Conservation (phyloP, 2,797 vertebrate species). For the Cottoperca gobio region DNA sequence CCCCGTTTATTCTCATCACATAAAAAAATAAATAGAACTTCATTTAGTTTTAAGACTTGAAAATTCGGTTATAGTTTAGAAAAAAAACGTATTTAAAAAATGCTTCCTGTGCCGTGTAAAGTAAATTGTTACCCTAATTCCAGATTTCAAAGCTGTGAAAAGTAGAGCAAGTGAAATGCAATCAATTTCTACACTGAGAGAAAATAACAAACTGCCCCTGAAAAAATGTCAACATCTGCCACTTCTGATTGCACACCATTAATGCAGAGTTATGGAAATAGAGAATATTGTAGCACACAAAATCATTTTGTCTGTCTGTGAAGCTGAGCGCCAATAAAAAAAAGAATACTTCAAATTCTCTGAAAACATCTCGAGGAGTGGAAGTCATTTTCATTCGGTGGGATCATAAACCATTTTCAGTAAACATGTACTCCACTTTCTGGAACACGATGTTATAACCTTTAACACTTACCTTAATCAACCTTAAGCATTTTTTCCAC, state of each 20-base stretch:
- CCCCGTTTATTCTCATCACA: conserved; percentile 19
- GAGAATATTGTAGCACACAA: not conserved
- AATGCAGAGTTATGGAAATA: not conserved
- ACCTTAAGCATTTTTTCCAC: conserved; percentile 18
- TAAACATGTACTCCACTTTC: not conserved
- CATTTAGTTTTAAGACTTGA: not conserved
- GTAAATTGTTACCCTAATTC: not conserved
- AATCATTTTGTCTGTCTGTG: no score
- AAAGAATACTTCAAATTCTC: not conserved
- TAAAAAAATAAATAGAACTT: not conserved
- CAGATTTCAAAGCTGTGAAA: not conserved
- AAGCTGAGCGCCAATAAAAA: not conserved
- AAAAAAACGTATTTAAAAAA: not conserved
- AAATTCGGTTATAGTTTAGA: not conserved
- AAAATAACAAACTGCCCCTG: not conserved
- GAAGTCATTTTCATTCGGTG: not conserved
- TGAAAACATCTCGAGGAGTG: not conserved
- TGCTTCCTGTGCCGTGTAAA: not conserved
- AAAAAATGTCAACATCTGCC: not conserved
- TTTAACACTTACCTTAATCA: conserved; percentile 30
- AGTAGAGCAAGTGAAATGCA: not conserved
- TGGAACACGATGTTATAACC: not conserved
- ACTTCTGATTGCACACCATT: not conserved
- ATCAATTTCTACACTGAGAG: not conserved
- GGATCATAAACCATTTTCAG: not conserved